phyloP scores from a whole-genome alignment of 2,888 invertebrate species.

The Eupeodes latifasciatus region DNA sequence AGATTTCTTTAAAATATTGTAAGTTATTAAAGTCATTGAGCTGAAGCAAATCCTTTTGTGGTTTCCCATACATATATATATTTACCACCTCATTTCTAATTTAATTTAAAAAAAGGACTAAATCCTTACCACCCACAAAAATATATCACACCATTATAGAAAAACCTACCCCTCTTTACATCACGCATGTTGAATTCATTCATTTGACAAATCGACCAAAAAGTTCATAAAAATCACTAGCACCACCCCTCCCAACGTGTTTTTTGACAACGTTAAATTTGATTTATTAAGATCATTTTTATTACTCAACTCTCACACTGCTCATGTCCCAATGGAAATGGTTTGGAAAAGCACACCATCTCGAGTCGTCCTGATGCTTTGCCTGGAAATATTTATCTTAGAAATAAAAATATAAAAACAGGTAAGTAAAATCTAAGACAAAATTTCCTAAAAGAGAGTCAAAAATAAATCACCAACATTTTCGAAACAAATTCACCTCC shows the following conservation, averaged over 20 bases:
- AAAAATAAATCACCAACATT: conserved; percentile 69
- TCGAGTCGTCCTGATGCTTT: neutral
- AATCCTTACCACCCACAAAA: neutral
- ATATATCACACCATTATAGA: neutral
- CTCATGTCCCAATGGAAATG: neutral
- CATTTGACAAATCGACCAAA: conserved; percentile 58
- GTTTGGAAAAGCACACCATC: neutral
- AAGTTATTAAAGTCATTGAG: too few relatives aligned
- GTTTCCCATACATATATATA: conserved; percentile 24
- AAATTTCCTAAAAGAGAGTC: conserved; percentile 32
- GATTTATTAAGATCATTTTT: conserved; percentile 65
- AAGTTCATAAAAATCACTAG: conserved; percentile 67
- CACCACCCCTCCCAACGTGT: conserved; percentile 23
- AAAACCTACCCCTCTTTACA: too few relatives aligned
- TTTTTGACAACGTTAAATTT: conserved; percentile 35
- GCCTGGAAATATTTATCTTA: conserved; percentile 39
- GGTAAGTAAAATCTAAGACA: neutral
- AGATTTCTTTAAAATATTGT: too few relatives aligned
- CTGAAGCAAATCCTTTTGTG: conserved; percentile 6
- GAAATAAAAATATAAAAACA: conserved; percentile 5
- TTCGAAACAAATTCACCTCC: conserved; percentile 53
- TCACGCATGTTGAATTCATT: neutral
- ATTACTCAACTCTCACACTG: neutral
- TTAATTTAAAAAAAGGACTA: conserved; percentile 4
- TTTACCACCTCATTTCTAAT: conserved; percentile 41